phyloP scores from a whole-genome alignment of 2,797 vertebrate species.

The Crocodylus rhombifer region DNA sequence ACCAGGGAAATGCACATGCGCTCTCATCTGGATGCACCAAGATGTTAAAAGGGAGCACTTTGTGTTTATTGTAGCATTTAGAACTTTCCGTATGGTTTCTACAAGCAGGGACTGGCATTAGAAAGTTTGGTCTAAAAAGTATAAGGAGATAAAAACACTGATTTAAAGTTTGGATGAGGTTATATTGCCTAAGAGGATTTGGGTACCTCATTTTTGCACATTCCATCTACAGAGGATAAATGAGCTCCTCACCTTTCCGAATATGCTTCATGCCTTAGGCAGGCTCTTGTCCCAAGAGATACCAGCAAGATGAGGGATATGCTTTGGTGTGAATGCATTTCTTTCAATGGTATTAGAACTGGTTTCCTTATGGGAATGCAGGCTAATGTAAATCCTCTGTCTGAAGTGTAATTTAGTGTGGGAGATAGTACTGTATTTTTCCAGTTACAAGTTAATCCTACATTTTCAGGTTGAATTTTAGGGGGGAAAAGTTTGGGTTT shows the following conservation, averaged over 20 bases:
- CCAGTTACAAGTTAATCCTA: neutral
- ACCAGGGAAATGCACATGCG: too few relatives aligned
- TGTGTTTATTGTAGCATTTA: neutral
- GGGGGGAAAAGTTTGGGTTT: neutral
- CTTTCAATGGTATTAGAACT: neutral
- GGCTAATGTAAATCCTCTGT: neutral
- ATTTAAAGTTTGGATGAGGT: neutral
- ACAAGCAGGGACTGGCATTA: neutral
- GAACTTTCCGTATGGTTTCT: neutral
- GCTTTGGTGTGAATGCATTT: neutral
- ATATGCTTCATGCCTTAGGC: neutral
- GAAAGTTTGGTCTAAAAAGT: neutral
- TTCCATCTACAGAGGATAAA: neutral
- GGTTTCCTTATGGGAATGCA: neutral
- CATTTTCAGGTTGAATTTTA: neutral
- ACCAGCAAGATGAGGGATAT: neutral
- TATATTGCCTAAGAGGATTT: neutral
- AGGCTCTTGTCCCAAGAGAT: neutral
- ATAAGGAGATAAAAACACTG: neutral
- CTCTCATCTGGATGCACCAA: too few relatives aligned
- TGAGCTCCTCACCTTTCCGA: neutral
- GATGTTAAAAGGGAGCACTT: neutral
- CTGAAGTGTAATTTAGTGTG: accelerated
- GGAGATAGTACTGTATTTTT: neutral
- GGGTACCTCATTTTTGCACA: neutral